These are phyloP conservation scores for Micrasema longulum DNA, from an alignment of 1,140 invertebrate genomes.

Conservation along the genomic window DNA sequence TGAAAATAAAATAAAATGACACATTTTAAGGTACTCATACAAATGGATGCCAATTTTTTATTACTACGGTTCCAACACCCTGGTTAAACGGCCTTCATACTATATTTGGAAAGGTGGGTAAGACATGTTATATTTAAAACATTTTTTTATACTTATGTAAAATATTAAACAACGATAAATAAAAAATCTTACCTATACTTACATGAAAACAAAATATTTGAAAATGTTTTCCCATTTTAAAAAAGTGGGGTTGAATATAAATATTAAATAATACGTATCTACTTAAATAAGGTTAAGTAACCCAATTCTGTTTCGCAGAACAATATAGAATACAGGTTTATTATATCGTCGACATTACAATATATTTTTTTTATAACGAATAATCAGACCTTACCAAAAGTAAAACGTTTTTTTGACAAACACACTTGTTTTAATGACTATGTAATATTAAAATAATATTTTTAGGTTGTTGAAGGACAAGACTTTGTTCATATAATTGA, in stretches of 20 bases:
- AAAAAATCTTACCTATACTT: no score
- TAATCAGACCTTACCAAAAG: no score
- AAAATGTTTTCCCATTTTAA: constrained; percentile 75
- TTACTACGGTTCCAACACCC: constrained; percentile 87
- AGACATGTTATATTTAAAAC: no score
- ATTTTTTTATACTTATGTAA: no score
- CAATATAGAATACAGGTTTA: not conserved
- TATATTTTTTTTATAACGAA: constrained; percentile 32
- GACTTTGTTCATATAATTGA: constrained; percentile 89
- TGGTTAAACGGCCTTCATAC: constrained; percentile 95
- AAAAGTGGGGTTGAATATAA: no score
- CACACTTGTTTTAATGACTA: no score
- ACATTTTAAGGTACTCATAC: constrained; percentile 71
- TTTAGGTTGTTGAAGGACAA: constrained; percentile 82
- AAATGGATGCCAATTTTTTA: constrained; percentile 97
- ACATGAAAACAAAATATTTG: no score
- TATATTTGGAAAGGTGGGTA: no score
- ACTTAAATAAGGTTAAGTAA: no score
- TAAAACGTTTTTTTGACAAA: no score
- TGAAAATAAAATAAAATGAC: not conserved
- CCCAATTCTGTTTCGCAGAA: not conserved
- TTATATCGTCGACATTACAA: not conserved
- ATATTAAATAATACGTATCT: not conserved
- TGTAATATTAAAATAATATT: no score
- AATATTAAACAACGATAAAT: no score